A percentile compares a stretch with the other conserved stretches of the same genome.
phyloP scores from a whole-genome alignment of 2,888 invertebrate genomes.

The Pammene aurita region DNA sequence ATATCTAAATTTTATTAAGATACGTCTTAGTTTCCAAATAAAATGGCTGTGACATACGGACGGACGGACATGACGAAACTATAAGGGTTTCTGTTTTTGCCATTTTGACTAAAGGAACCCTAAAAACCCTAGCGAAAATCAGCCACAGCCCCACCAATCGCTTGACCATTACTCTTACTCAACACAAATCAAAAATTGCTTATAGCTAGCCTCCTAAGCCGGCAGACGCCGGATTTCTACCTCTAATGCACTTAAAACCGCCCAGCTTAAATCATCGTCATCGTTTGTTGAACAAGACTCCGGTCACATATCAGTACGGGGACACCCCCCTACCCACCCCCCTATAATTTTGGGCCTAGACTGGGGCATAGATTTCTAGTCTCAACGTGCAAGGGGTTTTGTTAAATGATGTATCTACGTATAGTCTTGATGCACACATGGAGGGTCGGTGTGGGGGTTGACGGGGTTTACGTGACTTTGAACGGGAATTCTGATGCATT shows the following conservation, averaged over 20 bases:
- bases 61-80: too few relatives aligned
- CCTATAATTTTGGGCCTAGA: slow-evolving; percentile 75
- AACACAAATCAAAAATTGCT: slow-evolving; percentile 74
- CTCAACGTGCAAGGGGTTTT: slow-evolving; percentile 71
- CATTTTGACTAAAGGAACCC: too few relatives aligned
- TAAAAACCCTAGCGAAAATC: background rate
- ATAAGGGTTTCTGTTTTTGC: too few relatives aligned
- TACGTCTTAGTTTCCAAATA: too few relatives aligned
- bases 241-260: slow-evolving; percentile 83
- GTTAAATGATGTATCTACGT: slow-evolving; percentile 51
- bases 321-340: slow-evolving; percentile 53
- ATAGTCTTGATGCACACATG: background rate
- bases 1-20: too few relatives aligned
- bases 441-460: too few relatives aligned
- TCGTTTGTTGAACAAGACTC: slow-evolving; percentile 84
- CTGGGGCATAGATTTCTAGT: slow-evolving; percentile 77
- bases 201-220: slow-evolving; percentile 78
- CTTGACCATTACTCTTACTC: slow-evolving; percentile 44
- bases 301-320: slow-evolving; percentile 80
- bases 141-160: background rate
- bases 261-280: slow-evolving; percentile 83
- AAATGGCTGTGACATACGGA: too few relatives aligned
- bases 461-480: slow-evolving; percentile 17
- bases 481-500: background rate
- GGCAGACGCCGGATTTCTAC: slow-evolving; percentile 64